These are phyloP conservation scores for Aphidius ervi DNA, from an alignment of 1,140 invertebrate species.

Conservation along the genomic window DNA sequence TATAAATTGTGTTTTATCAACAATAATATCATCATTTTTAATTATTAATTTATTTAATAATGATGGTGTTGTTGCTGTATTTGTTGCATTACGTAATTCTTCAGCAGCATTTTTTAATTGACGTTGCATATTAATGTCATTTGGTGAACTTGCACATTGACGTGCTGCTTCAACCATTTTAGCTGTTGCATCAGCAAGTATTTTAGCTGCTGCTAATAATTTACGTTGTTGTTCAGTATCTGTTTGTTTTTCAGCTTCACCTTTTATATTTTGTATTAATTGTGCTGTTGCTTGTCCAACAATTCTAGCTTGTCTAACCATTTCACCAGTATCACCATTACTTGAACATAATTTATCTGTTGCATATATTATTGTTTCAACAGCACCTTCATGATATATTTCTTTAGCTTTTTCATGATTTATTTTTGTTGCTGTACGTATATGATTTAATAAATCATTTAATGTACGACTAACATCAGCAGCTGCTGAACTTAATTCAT, in stretches of 20 bases:
- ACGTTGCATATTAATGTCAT: conserved; percentile 80
- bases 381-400: conserved; percentile 69
- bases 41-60: conserved; percentile 72
- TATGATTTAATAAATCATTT: conserved; percentile 86
- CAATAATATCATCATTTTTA: conserved; percentile 72
- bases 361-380: conserved; percentile 86
- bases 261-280: conserved; percentile 89
- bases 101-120: conserved; percentile 84
- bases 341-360: conserved; percentile 86
- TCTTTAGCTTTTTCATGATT: conserved; percentile 51
- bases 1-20: conserved; percentile 87
- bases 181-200: conserved; percentile 92
- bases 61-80: conserved; percentile 73
- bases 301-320: conserved; percentile 91
- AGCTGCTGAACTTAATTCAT: conserved; percentile 73
- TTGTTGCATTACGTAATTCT: conserved; percentile 85
- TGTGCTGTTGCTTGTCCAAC: conserved; percentile 89
- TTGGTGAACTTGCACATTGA: conserved; percentile 79
- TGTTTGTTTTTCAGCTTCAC: conserved; percentile 83
- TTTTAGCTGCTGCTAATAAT: conserved; percentile 86
- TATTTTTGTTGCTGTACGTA: conserved; percentile 59
- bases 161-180: conserved; percentile 95
- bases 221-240: conserved; percentile 87
- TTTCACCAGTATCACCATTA: conserved; percentile 81
- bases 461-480: conserved; percentile 84